These are phyloP conservation scores for Eptatretus burgeri DNA, from an alignment of 2,113 vertebrate genomes.

Conservation along the genomic window DNA sequence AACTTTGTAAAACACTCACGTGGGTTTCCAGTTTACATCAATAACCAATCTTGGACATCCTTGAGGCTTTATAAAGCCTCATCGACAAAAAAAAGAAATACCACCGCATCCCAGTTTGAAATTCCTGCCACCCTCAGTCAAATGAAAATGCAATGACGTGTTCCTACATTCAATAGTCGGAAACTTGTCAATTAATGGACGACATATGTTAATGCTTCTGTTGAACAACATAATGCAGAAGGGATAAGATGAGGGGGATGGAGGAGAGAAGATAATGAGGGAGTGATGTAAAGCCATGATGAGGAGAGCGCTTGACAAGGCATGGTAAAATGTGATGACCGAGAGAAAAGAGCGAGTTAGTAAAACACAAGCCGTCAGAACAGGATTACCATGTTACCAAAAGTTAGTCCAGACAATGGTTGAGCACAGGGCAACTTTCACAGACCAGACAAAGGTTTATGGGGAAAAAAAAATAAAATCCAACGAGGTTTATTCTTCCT, in stretches of 20 bases:
- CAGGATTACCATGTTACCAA: no score
- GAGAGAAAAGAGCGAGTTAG: no score
- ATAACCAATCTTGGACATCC: slow-evolving; percentile 4
- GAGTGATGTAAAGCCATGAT: no score
- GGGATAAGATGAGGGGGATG: background rate
- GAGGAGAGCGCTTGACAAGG: background rate
- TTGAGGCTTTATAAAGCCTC: background rate
- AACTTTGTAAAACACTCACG: background rate
- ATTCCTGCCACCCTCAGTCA: no score
- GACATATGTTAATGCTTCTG: background rate
- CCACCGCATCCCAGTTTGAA: no score
- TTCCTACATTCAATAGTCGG: background rate
- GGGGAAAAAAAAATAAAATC: no score
- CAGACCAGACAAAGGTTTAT: no score
- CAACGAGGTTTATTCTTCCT: no score
- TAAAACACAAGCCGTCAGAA: no score
- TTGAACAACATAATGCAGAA: background rate
- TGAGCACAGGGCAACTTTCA: no score
- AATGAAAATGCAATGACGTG: no score
- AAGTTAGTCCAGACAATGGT: no score
- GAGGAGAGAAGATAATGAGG: background rate
- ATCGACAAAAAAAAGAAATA: slow-evolving; percentile 5
- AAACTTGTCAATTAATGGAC: background rate
- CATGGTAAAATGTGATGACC: background rate
- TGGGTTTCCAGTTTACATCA: background rate